Evolutionary conservation across 1,140 invertebrate genomes (phyloP), one percentile per base, ranked within the genome.

Genomic region (Bombus soroeensis): DNA sequence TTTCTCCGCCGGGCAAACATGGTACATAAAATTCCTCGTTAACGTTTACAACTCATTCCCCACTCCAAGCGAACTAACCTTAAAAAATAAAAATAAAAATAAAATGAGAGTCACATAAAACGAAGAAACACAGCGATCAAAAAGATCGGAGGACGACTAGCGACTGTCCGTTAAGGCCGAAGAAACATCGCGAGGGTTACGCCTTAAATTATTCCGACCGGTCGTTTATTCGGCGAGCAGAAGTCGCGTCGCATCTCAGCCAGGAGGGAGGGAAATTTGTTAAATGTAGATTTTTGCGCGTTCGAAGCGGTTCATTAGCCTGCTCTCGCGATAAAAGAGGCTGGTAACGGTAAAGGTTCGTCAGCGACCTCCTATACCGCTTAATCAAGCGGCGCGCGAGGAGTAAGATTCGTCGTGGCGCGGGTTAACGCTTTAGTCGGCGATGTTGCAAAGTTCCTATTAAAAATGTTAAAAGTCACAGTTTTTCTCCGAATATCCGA

Each of bases 151-250:
- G 53, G 22, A 73, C 47, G 53, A 73, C 18, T 25, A 18, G 59
- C 47, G 68, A 73, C 18, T 25, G 28, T 39, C 37, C 79, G 68
- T 59, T 64, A 41, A 41, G 47, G 28, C 25, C 37, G 47, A 41
- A 32, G 84, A 71, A 81, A 59, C 66, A 78, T 87, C 78, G 84
- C 83, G 74, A 74, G 47, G 71, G 41, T 64, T 41, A 43, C 59
- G 75, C 32, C 62, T 87, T 82, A 84, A 87, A 83, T 76, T 87
- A 70, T 82, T 43, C 62, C 66, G 81, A 57, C 72, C 66, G 74
- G 62, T 77, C 70, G 78, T 68, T 87, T 83, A 62, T 73, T 72
- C 72, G 68, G 39, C 34, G 18, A 22, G 32, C 25, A 32, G 18
- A 41, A 15, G n/a, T 47, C 32, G 37, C 70, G 70, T 68, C 15